phyloP scores from a whole-genome alignment of 2,888 invertebrate genomes.

The Melieria crassipennis region DNA sequence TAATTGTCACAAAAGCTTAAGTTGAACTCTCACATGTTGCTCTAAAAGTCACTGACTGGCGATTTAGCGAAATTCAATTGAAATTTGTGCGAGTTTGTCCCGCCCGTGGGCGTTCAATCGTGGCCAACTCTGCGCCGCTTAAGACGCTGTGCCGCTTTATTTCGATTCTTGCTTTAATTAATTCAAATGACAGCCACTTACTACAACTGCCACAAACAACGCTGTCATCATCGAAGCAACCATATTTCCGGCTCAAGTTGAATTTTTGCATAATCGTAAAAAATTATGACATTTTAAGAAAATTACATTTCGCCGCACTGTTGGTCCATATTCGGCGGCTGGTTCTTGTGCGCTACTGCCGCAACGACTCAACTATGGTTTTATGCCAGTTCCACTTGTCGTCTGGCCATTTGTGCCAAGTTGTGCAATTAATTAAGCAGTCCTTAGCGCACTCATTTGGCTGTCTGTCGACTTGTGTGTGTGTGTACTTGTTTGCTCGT shows the following conservation, averaged over 20 bases:
- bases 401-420: background rate
- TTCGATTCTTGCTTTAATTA: constrained; percentile 10
- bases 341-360: too few relatives aligned
- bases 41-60: too few relatives aligned
- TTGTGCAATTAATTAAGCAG: constrained; percentile 23
- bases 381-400: background rate
- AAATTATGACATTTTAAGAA: constrained; percentile 10
- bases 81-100: too few relatives aligned
- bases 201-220: constrained; percentile 7
- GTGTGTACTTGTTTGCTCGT: too few relatives aligned
- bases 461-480: background rate
- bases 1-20: too few relatives aligned
- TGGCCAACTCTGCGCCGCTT: too few relatives aligned
- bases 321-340: too few relatives aligned
- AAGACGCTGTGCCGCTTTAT: background rate
- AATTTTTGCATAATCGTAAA: constrained; percentile 23
- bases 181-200: constrained; percentile 19
- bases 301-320: constrained; percentile 2
- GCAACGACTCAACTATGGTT: too few relatives aligned
- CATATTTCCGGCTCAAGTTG: constrained; percentile 12
- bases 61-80: too few relatives aligned
- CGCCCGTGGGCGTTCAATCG: too few relatives aligned
- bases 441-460: background rate
- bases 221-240: constrained; percentile 14
- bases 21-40: too few relatives aligned